Evolutionary conservation across 2,797 vertebrate genomes (phyloP).

Genomic region (Argyrosomus regius): DNA sequence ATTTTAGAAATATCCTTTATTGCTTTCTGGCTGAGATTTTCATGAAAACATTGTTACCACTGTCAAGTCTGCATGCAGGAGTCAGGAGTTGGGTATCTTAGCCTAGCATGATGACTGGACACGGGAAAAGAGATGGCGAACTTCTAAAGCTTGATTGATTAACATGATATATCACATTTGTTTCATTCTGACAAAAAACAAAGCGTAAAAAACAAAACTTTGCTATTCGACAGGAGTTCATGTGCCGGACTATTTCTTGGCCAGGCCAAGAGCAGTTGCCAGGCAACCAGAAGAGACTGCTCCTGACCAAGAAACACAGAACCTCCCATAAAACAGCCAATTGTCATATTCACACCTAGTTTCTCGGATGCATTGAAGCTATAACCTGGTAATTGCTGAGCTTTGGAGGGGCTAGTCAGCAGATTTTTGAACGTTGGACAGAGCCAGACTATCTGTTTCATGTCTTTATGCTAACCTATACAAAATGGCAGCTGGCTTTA

Average conservation of each 20-base stretch:
- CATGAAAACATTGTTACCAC: background rate
- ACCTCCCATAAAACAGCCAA: too few relatives aligned
- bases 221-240: background rate
- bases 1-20: background rate
- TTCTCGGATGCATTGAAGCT: background rate
- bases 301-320: background rate
- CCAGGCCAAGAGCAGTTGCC: background rate
- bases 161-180: background rate
- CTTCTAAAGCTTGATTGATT: background rate
- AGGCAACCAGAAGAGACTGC: background rate
- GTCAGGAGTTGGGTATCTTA: too few relatives aligned
- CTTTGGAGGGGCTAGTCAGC: background rate
- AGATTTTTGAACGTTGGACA: background rate
- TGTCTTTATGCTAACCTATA: background rate
- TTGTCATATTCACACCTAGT: background rate
- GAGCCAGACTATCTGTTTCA: background rate
- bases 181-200: constrained; percentile 4
- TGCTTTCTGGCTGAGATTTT: background rate
- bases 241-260: background rate
- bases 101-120: too few relatives aligned
- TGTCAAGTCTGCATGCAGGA: background rate
- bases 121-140: background rate
- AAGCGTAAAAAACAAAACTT: background rate
- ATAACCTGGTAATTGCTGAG: background rate
- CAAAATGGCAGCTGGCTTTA: too few relatives aligned